Evolutionary conservation across 2,888 invertebrate species (phyloP), one percentile per base, ranked within the genome.

Genomic region (Ceramica pisi): DNA sequence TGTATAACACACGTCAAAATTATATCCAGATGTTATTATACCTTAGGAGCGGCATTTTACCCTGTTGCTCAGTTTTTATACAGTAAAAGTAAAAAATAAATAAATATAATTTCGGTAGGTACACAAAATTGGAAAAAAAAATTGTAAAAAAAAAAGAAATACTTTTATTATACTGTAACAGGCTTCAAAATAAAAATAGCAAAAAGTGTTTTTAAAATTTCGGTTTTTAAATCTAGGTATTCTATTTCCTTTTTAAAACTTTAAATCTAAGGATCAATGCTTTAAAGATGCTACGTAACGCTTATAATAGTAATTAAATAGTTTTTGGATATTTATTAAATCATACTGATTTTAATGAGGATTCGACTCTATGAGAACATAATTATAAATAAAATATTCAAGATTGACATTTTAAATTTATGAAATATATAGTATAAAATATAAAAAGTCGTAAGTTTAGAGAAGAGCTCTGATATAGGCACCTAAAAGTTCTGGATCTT

Each of bases 1-100:
- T 75, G 61, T 83, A 78, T 75, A 85, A 67, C 72, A 63, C 56
- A 26, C 65, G 55, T 86, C 71, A 75, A 85, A 86, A 83, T 85
- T 77, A 85, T 82, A 70, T 81, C 72, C 83, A 74, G 83, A 78
- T 71, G 73, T 80, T 48, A 50, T 59, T 59, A 68, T 53, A 81
- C 71, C 78, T 9, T 65, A 75, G 78, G 84, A 82, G 82, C 87
- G 87, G 87, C 74, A 80, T 80, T 75, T 83, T 90, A 91, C 91
- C 91, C 91, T 91, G 91, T 90, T 87, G 82, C 80, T 87, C 70
- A 50, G 61, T 62, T 57, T 70, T 67, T 67, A 67, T 59, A 31
- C 38, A 61, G 9, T 71, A 78, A 73, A 77, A 73, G 44, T 69
- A 8, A 16, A 14, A 31, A 55, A 69, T 21, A 57, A 56, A 41